Base-by-base conservation (phyloP, 53 echinoderm and acorn worm genomes). In the Pentamera pediparva region DNA sequence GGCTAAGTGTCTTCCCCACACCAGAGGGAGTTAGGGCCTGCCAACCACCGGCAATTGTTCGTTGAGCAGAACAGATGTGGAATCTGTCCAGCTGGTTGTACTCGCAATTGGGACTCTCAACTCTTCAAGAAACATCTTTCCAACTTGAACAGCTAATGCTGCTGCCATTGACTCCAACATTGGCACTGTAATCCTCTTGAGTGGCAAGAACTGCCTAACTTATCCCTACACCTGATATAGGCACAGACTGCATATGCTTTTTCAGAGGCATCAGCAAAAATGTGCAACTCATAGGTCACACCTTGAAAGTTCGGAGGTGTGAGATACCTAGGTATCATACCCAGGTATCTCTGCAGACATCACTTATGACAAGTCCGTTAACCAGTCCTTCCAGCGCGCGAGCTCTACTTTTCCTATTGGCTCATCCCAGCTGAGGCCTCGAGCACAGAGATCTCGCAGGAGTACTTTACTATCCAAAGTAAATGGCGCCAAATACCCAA, bases 401-500 rank as follows among this genome's bases (percentile, higher is more conserved):
- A 19, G 24, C 52, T 65, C 75, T 3, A 31, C 28, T 1, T 56
- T 75, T 1, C 31, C 24, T 0, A 69, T 69, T 20, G 40, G 39
- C 43, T 82, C 65, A 22, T 83, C 83, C 76, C 69, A 76, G 4
- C 33, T 43, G 20, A 62, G 56, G 17, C 75, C 65, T 36, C 17
- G 37, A 22, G 71, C 50, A 49, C 89, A 89, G 3, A 84, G 72
- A 8, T 39, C 40, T 61, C 71, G 84, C 10, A 77, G 55, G 13
- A 84, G 60, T 27, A 72, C 34, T 50, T 87, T 78, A 26, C 82
- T 83, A 2, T 62, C 11, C 20, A 84, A 56, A 2, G 70, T 45
- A 65, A 71, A 89, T 19, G 89, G 89, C 19, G 81, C 80, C 29
- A 80, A 77, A 49, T 76, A 77, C 4, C 89, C 84, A 5, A 89